Conservation (phyloP, 2,113 vertebrate species). For the Pogona vitticeps region DNA sequence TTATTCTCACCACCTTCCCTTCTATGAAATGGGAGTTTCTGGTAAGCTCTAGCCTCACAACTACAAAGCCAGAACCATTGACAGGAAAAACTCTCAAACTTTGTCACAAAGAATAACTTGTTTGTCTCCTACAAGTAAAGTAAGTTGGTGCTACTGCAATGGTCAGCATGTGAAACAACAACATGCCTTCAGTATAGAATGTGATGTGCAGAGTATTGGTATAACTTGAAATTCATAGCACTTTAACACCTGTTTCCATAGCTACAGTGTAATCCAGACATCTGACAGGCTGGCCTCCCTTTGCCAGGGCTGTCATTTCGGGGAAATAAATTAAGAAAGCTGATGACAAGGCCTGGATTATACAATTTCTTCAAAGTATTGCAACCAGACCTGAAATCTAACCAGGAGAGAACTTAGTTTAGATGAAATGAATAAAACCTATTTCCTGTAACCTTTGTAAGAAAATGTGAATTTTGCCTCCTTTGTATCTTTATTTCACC, state of each 20-base stretch:
- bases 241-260: constrained; percentile 88
- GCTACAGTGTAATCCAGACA: constrained; percentile 84
- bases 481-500: constrained; percentile 29
- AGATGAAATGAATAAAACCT: constrained; percentile 62
- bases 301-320: constrained; percentile 81
- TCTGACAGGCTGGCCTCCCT: constrained; percentile 78
- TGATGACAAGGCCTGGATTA: constrained; percentile 78
- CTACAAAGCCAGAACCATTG: fast-evolving
- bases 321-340: constrained; percentile 83
- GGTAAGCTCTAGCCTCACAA: not conserved
- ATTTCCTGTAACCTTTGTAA: constrained; percentile 72
- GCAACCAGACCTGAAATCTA: constrained; percentile 71
- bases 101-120: not conserved
- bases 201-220: constrained; percentile 75
- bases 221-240: constrained; percentile 82
- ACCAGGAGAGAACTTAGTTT: constrained; percentile 57
- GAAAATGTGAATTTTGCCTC: constrained; percentile 62
- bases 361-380: constrained; percentile 77
- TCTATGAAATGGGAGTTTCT: too few relatives aligned
- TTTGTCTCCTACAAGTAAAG: constrained; percentile 61
- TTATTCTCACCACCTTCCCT: too few relatives aligned
- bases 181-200: constrained; percentile 68
- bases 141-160: constrained; percentile 57
- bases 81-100: not conserved
- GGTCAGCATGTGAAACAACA: constrained; percentile 78